Evolutionary conservation across 2,113 vertebrate genomes (phyloP).

Genomic region (Dicaeum eximium): DNA sequence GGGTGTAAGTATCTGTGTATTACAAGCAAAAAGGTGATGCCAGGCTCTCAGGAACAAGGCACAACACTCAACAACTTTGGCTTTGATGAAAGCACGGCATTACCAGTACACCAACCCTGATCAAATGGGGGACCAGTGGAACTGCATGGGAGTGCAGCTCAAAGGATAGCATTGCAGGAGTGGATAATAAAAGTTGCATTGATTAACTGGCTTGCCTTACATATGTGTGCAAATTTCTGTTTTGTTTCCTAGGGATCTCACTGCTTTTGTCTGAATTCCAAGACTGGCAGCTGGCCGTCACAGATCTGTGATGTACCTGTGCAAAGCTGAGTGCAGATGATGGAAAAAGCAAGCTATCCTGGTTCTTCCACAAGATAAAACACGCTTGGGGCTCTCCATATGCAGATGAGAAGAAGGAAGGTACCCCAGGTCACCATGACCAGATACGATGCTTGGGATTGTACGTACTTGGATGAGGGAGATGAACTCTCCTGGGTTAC

Average conservation of each 20-base stretch:
- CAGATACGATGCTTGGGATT: neutral
- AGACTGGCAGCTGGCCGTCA: neutral
- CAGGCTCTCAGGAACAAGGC: neutral
- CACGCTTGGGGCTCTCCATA: fast-evolving
- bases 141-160: neutral
- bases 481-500: neutral
- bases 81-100: neutral
- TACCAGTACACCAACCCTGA: fast-evolving
- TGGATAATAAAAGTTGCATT: neutral
- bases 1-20: neutral
- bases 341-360: neutral
- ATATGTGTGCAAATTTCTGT: neutral
- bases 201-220: neutral
- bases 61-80: neutral
- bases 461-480: neutral
- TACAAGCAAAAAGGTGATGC: neutral
- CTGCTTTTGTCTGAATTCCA: neutral
- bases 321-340: neutral
- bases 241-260: neutral
- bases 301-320: neutral
- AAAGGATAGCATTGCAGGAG: neutral
- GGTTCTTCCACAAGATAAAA: neutral
- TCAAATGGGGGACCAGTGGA: neutral
- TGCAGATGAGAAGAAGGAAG: fast-evolving
- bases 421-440: neutral